phyloP scores from a whole-genome alignment of 2,113 vertebrate species.

The Labeo catla region DNA sequence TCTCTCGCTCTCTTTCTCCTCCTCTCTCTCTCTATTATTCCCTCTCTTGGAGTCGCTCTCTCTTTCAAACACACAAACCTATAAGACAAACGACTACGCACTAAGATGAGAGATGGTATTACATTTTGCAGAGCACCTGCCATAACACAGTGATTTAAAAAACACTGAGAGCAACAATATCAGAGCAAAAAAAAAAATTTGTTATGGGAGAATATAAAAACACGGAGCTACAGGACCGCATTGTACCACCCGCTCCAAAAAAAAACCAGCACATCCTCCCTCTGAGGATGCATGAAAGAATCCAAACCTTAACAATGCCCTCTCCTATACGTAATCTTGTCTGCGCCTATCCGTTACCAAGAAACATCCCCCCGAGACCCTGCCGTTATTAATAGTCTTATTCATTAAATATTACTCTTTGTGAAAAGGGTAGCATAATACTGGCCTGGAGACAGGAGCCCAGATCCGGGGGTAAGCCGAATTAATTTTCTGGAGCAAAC shows the following conservation, averaged over 20 bases:
- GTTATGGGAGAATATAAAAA: constrained; percentile 50
- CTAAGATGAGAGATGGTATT: constrained; percentile 49
- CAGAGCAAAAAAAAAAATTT: constrained; percentile 19
- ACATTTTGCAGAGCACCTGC: constrained; percentile 54
- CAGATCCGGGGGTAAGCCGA: constrained; percentile 89
- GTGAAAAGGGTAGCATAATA: constrained; percentile 96
- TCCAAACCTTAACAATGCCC: constrained; percentile 52
- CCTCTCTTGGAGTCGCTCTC: not conserved
- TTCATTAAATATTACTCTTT: constrained; percentile 98
- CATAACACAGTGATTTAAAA: constrained; percentile 29
- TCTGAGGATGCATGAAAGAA: constrained; percentile 38
- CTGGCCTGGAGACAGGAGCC: constrained; percentile 92
- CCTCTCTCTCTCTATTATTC: not conserved
- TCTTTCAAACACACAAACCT: constrained; percentile 51
- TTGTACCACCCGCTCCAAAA: constrained; percentile 30
- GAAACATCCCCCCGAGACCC: constrained; percentile 87
- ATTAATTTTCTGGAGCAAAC: constrained; percentile 95
- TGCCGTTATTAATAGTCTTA: constrained; percentile 93
- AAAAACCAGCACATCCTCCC: constrained; percentile 20
- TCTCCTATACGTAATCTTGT: constrained; percentile 66
- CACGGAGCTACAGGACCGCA: constrained; percentile 22
- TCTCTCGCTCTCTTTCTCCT: constrained; percentile 11
- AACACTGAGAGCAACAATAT: constrained; percentile 21
- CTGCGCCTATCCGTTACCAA: constrained; percentile 86
- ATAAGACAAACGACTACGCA: constrained; percentile 38